Percentiles rank a stretch among this genome's conserved stretches.
Conservation (phyloP, 2,113 vertebrate species). For the Antigone vipio region DNA sequence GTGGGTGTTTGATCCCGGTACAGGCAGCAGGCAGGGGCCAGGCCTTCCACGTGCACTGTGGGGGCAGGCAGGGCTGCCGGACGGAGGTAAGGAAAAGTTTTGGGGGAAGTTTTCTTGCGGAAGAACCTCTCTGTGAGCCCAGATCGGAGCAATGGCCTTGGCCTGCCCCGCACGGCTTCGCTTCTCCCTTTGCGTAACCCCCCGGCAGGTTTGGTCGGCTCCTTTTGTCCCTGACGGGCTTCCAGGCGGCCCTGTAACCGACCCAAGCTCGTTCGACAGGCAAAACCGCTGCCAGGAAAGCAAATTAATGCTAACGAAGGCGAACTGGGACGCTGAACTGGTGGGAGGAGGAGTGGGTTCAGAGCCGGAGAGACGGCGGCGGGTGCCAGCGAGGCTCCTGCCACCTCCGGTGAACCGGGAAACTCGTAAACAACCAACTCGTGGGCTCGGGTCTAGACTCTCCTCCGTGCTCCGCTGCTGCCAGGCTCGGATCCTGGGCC, state of each 20-base stretch:
- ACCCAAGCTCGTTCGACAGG: not conserved
- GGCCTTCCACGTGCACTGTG: not conserved
- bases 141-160: rapidly evolving
- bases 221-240: not conserved
- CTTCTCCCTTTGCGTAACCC: not conserved
- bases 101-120: not conserved
- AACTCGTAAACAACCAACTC: not conserved
- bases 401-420: not conserved
- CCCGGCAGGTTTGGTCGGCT: not conserved
- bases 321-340: not conserved
- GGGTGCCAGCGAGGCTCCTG: not conserved
- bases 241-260: not conserved
- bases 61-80: not conserved
- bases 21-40: not conserved
- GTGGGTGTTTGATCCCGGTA: not conserved
- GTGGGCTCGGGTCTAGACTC: not conserved
- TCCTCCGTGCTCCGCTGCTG: rapidly evolving
- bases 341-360: not conserved
- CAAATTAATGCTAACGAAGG: not conserved
- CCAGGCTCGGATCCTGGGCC: not conserved
- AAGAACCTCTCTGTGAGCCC: rapidly evolving
- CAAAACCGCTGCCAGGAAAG: not conserved
- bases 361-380: not conserved
- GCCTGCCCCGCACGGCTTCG: not conserved
- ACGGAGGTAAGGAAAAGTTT: not conserved